Evolutionary conservation across 2,113 vertebrate genomes (phyloP).

Genomic region (Notarius quadriscutis): DNA sequence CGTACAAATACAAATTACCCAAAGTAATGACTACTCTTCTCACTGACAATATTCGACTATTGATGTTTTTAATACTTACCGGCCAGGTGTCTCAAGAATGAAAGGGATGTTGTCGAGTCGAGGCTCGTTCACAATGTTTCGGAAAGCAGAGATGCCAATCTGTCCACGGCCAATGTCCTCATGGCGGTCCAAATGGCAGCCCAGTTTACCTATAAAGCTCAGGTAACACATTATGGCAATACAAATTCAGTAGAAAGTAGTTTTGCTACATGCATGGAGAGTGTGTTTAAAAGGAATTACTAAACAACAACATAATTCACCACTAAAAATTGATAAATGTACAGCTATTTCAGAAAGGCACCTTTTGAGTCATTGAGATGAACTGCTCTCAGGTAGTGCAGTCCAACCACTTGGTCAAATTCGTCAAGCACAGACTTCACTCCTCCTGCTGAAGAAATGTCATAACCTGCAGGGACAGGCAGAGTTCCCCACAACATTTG

Average conservation of each 20-base stretch:
- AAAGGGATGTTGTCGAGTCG: constrained; percentile 73
- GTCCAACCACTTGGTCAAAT: constrained; percentile 74
- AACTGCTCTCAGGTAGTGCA: constrained; percentile 72
- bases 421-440: constrained; percentile 71
- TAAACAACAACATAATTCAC: neutral
- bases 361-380: constrained; percentile 82
- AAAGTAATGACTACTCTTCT: neutral
- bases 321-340: neutral
- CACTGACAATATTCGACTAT: neutral
- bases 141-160: constrained; percentile 75
- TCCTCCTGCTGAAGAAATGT: constrained; percentile 70
- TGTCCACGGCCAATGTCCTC: constrained; percentile 76
- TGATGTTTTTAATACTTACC: constrained; percentile 61
- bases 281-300: neutral
- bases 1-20: neutral
- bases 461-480: constrained; percentile 64
- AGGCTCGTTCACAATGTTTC: constrained; percentile 75
- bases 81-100: constrained; percentile 76
- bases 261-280: neutral
- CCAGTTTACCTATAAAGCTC: constrained; percentile 67
- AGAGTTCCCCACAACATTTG: neutral
- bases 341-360: constrained; percentile 31
- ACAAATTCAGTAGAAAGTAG: neutral
- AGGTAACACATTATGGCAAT: neutral
- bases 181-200: constrained; percentile 75